These are phyloP conservation scores for Hydrotaea diabolus DNA, from an alignment of 2,888 invertebrate species.

Conservation along the genomic window DNA sequence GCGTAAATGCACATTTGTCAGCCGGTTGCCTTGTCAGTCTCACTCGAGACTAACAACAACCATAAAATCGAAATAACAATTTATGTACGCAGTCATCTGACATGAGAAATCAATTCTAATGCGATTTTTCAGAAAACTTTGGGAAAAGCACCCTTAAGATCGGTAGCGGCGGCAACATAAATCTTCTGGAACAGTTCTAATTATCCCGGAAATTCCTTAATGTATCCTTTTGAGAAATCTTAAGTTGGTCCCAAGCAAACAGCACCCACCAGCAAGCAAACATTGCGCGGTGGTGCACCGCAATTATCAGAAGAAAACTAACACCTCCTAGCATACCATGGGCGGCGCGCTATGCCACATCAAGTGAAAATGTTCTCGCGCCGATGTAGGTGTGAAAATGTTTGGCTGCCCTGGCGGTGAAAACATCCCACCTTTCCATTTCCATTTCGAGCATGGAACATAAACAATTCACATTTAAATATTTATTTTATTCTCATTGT, in stretches of 20 bases:
- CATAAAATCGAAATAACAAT: slow-evolving; percentile 29
- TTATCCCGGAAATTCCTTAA: slow-evolving; percentile 12
- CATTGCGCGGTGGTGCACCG: slow-evolving; percentile 36
- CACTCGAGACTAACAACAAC: slow-evolving; percentile 12
- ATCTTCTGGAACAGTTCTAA: not conserved
- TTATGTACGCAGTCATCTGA: not conserved
- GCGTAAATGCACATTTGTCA: slow-evolving; percentile 53
- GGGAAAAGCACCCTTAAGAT: slow-evolving; percentile 19
- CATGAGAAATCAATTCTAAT: slow-evolving; percentile 49
- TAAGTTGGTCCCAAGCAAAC: not conserved
- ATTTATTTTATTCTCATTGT: slow-evolving; percentile 37
- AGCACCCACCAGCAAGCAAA: not conserved
- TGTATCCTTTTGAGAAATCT: not conserved
- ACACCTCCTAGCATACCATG: slow-evolving; percentile 37
- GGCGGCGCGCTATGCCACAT: not conserved
- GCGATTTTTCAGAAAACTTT: slow-evolving; percentile 10
- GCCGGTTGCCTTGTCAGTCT: slow-evolving; percentile 9
- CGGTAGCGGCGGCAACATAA: slow-evolving; percentile 12
- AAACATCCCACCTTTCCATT: not conserved
- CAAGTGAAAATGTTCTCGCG: slow-evolving; percentile 43
- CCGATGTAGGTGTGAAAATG: not conserved
- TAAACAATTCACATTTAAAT: slow-evolving; percentile 33
- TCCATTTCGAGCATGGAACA: not conserved
- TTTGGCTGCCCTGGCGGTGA: not conserved
- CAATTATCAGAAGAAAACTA: slow-evolving; percentile 45